Percentiles rank a stretch among this genome's conserved stretches.
These are phyloP conservation scores for Baryphthengus martii DNA, from an alignment of 2,113 vertebrate genomes.

Conservation along the genomic window DNA sequence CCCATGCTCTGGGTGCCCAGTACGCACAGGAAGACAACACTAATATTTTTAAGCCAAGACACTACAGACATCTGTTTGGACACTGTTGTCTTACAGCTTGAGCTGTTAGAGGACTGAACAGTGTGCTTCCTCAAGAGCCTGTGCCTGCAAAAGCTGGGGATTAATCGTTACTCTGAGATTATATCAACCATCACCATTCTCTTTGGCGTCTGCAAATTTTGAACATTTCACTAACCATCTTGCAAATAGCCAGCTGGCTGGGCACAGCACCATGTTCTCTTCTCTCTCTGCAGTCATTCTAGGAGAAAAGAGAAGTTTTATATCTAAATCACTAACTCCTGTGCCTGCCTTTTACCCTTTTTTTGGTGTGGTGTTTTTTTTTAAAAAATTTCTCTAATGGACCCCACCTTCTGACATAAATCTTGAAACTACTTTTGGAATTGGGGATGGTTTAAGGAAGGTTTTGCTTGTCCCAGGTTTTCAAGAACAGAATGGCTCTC, in stretches of 20 bases:
- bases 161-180: background rate
- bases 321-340: too few species aligned
- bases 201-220: background rate
- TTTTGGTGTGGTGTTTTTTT: background rate
- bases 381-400: background rate
- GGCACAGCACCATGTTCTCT: background rate
- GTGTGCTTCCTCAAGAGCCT: background rate
- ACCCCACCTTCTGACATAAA: background rate
- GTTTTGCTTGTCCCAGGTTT: background rate
- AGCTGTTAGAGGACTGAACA: background rate
- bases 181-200: background rate
- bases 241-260: background rate
- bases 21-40: accelerated
- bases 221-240: background rate
- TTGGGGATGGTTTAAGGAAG: background rate
- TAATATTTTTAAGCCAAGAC: background rate
- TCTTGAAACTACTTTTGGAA: background rate
- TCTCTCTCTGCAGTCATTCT: background rate
- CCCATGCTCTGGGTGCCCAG: accelerated
- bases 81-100: background rate
- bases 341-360: background rate
- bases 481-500: background rate
- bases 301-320: too few species aligned
- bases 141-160: background rate
- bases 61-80: background rate